Evolutionary conservation across 35 echinoderm and acorn worm species (phyloP).

Genomic region (Chiridota heheva): DNA sequence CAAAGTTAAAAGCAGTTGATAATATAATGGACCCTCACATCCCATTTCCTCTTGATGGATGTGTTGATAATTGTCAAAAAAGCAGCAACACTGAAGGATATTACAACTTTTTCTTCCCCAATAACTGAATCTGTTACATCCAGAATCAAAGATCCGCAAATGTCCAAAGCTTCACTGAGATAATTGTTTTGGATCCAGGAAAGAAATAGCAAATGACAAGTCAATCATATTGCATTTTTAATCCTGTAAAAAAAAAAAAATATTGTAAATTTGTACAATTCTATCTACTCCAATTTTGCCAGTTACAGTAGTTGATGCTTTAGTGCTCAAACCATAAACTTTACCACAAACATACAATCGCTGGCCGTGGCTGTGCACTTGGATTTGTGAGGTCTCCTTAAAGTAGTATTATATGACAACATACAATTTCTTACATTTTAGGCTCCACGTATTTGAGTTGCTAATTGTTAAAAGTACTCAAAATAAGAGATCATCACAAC

Average conservation of each 20-base stretch:
- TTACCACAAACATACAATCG: too few relatives aligned
- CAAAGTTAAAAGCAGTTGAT: not conserved
- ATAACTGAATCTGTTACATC: conserved; percentile 10
- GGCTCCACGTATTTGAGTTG: too few relatives aligned
- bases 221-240: not conserved
- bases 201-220: not conserved
- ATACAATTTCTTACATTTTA: too few relatives aligned
- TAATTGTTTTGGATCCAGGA: not conserved
- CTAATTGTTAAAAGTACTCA: too few relatives aligned
- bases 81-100: not conserved
- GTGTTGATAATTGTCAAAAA: not conserved
- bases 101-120: not conserved
- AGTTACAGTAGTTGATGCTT: too few relatives aligned
- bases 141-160: not conserved
- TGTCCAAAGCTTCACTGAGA: not conserved
- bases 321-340: too few relatives aligned
- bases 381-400: too few relatives aligned
- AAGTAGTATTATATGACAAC: too few relatives aligned
- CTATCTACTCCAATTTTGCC: too few relatives aligned
- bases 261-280: too few relatives aligned
- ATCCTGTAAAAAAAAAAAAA: not conserved
- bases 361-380: too few relatives aligned
- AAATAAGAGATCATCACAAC: too few relatives aligned
- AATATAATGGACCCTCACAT: conserved; percentile 12
- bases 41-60: not conserved